Conservation (phyloP, 2,888 invertebrate species). For the Monopis laevigella region DNA sequence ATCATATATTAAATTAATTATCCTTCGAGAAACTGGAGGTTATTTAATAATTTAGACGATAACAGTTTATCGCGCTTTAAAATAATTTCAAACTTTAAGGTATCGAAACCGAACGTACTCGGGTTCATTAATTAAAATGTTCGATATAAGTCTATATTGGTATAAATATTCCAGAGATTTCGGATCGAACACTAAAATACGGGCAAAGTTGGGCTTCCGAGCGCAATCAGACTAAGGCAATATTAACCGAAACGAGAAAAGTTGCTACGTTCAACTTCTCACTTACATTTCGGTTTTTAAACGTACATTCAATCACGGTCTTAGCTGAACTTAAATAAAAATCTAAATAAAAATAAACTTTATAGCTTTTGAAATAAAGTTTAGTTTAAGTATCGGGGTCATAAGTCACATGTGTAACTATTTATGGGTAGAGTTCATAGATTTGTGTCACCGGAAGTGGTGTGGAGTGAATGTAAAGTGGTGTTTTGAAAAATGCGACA, state of each 20-base stretch:
- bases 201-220: constrained; percentile 12
- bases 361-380: not conserved
- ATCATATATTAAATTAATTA: too few relatives aligned
- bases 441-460: constrained; percentile 1
- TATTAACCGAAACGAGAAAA: constrained; percentile 27
- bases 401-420: not conserved
- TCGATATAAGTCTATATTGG: too few relatives aligned
- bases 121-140: too few relatives aligned
- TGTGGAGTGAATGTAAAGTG: constrained; percentile 1
- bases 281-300: constrained; percentile 24
- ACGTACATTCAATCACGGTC: constrained; percentile 3
- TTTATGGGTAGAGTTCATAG: not conserved
- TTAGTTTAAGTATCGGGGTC: too few relatives aligned
- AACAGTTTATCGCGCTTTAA: too few relatives aligned
- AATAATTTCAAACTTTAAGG: too few relatives aligned
- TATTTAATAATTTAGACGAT: too few relatives aligned
- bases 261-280: constrained; percentile 25
- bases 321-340: not conserved
- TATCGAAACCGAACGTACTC: too few relatives aligned
- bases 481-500: constrained; percentile 4
- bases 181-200: constrained; percentile 13
- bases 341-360: not conserved
- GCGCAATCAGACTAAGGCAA: constrained; percentile 8
- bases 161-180: too few relatives aligned
- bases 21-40: too few relatives aligned